Conservation (phyloP, 1,140 invertebrate species). For the Teleogryllus occipitalis region DNA sequence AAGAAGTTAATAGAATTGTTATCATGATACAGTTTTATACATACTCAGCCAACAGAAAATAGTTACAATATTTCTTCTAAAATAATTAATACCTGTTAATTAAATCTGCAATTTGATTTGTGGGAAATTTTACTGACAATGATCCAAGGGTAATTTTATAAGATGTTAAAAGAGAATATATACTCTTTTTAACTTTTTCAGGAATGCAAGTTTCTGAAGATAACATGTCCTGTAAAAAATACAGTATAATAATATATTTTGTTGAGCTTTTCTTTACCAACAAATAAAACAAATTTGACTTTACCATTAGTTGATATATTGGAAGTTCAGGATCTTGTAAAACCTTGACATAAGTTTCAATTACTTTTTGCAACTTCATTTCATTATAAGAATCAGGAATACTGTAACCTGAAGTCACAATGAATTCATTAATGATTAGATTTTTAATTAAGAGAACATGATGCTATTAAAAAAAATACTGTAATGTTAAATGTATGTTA, state of each 20-base stretch:
- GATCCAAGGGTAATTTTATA: not conserved
- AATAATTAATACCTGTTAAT: not conserved
- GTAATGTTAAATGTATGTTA: too few species aligned
- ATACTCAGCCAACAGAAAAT: not conserved
- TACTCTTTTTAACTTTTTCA: not conserved
- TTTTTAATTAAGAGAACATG: too few species aligned
- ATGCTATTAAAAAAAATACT: too few species aligned
- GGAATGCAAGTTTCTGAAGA: not conserved
- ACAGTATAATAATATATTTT: not conserved
- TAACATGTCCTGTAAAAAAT: not conserved
- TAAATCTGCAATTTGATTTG: not conserved
- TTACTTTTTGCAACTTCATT: conserved; percentile 67
- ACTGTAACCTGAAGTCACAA: not conserved
- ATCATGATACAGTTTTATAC: not conserved
- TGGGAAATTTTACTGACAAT: not conserved
- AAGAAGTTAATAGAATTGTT: not conserved
- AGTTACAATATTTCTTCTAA: not conserved
- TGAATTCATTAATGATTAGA: not conserved
- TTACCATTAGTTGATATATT: conserved; percentile 77
- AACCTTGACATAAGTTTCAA: conserved; percentile 90
- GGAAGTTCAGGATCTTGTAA: conserved; percentile 88
- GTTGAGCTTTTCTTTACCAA: too few species aligned
- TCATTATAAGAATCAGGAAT: conserved; percentile 75
- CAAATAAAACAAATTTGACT: not conserved
- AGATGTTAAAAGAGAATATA: not conserved